These are phyloP conservation scores for Agrypnus murinus DNA, from an alignment of 2,888 invertebrate species.

Conservation along the genomic window DNA sequence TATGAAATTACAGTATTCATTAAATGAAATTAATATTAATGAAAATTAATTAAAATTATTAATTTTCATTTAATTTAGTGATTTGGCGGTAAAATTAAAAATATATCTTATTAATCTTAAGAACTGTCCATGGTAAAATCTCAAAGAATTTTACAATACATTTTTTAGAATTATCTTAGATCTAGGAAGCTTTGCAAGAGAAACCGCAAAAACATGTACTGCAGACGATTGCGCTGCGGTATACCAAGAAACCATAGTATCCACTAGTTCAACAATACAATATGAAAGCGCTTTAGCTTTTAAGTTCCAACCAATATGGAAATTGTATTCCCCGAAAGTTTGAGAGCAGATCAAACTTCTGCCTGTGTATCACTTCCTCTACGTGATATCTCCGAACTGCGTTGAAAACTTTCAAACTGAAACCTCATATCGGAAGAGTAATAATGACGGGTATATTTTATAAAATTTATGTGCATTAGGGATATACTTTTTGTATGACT, in stretches of 20 bases:
- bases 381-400: slow-evolving; percentile 29
- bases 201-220: slow-evolving; percentile 46
- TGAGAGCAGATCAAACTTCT: slow-evolving; percentile 43
- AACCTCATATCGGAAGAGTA: slow-evolving; percentile 23
- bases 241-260: slow-evolving; percentile 46
- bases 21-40: too few relatives aligned
- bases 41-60: too few relatives aligned
- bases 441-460: slow-evolving; percentile 35
- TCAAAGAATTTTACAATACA: too few relatives aligned
- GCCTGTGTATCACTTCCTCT: slow-evolving; percentile 40
- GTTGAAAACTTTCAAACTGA: slow-evolving; percentile 23
- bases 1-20: too few relatives aligned
- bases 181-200: slow-evolving; percentile 29
- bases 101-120: too few relatives aligned
- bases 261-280: slow-evolving; percentile 48
- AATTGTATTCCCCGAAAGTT: slow-evolving; percentile 47
- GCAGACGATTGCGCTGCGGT: slow-evolving; percentile 43
- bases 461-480: slow-evolving; percentile 13
- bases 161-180: too few relatives aligned
- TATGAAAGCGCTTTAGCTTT: slow-evolving; percentile 49
- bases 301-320: slow-evolving; percentile 47
- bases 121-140: too few relatives aligned
- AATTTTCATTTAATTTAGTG: too few relatives aligned
- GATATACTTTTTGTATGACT: slow-evolving; percentile 16
- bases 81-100: too few relatives aligned